Percentiles rank a stretch among this genome's conserved stretches.
These are phyloP conservation scores for Drosophila peninsularis DNA, from an alignment of 2,888 invertebrate genomes.

Conservation along the genomic window DNA sequence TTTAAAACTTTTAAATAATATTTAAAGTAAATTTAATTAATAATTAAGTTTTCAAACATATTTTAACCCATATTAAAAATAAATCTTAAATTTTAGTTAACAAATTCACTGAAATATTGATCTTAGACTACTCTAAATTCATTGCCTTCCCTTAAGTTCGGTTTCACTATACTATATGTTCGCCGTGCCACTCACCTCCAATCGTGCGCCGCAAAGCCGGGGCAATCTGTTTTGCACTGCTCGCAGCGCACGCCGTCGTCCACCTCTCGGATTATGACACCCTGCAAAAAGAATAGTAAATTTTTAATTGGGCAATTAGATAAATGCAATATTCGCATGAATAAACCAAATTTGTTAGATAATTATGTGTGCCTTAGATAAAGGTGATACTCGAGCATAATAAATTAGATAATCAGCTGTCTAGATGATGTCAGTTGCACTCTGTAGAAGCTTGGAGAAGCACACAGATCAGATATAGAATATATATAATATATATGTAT, in stretches of 20 bases:
- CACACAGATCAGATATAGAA: background rate
- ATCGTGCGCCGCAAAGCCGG: slow-evolving; percentile 92
- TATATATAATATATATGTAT: background rate
- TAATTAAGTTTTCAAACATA: no score
- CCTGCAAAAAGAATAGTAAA: slow-evolving; percentile 86
- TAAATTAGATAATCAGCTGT: slow-evolving; percentile 11
- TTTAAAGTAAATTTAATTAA: background rate
- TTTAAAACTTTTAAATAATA: background rate
- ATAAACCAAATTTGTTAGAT: background rate
- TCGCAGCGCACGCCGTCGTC: slow-evolving; percentile 93
- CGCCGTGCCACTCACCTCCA: slow-evolving; percentile 92
- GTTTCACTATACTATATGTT: background rate
- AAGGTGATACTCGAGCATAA: background rate
- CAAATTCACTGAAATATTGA: background rate
- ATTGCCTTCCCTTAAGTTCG: background rate
- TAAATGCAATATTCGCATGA: background rate
- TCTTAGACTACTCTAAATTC: no score
- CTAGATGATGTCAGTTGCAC: background rate
- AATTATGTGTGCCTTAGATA: background rate
- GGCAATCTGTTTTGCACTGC: slow-evolving; percentile 92
- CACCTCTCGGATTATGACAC: slow-evolving; percentile 94
- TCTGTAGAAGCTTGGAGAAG: background rate
- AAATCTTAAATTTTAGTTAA: background rate
- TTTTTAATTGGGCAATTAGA: slow-evolving; percentile 27
- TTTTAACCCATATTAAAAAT: background rate